Conservation (phyloP, 2,888 invertebrate genomes). For the Idaea straminata region DNA sequence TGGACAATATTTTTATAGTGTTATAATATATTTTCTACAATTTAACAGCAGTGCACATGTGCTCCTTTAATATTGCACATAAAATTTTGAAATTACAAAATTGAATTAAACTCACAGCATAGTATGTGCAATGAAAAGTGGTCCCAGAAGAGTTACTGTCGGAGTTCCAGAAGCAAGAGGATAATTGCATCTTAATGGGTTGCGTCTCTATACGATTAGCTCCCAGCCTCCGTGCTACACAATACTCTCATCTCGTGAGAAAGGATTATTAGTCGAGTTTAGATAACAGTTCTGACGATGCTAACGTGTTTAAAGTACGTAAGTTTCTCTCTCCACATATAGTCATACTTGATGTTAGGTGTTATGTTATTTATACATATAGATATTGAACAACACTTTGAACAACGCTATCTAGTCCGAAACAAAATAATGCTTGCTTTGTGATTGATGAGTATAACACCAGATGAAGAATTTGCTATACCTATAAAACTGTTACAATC, state of each 20-base stretch:
- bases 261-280: constrained; percentile 24
- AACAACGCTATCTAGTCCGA: too few relatives aligned
- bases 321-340: neutral
- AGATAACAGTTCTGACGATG: constrained; percentile 12
- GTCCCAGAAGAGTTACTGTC: constrained; percentile 29
- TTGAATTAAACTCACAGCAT: neutral
- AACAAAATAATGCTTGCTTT: too few relatives aligned
- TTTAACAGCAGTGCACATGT: too few relatives aligned
- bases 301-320: constrained; percentile 8
- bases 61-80: too few relatives aligned
- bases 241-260: constrained; percentile 25
- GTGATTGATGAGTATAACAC: too few relatives aligned
- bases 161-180: constrained; percentile 32
- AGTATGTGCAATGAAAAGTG: constrained; percentile 22
- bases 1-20: too few relatives aligned
- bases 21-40: too few relatives aligned
- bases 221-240: constrained; percentile 36
- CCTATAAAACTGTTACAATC: too few relatives aligned
- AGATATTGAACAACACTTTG: too few relatives aligned
- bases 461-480: too few relatives aligned
- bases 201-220: constrained; percentile 41
- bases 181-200: constrained; percentile 26
- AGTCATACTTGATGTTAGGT: neutral
- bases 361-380: neutral
- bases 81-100: neutral